phyloP scores from a whole-genome alignment of 2,888 invertebrate genomes.

The Romanomermis culicivorax region DNA sequence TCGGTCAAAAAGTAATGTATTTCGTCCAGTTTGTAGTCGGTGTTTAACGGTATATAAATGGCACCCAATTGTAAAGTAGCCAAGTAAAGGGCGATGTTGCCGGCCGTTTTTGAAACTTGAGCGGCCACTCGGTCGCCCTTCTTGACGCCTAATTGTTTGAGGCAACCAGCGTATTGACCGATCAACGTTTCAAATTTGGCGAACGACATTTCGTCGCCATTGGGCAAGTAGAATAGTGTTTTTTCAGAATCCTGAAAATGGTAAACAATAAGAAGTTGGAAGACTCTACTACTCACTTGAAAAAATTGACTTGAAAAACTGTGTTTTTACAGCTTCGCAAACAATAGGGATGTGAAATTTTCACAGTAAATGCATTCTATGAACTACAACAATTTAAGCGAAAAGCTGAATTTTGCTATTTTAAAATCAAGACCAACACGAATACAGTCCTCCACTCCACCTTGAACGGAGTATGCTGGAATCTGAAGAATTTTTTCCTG shows the following conservation, averaged over 20 bases:
- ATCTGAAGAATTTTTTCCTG: too few relatives aligned
- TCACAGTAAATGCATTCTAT: too few relatives aligned
- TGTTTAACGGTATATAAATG: constrained; percentile 17
- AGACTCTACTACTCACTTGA: not conserved
- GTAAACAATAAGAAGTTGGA: not conserved
- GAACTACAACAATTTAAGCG: too few relatives aligned
- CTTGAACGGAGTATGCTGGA: too few relatives aligned
- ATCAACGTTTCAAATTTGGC: not conserved
- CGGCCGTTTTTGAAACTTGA: constrained; percentile 18
- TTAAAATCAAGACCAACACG: too few relatives aligned
- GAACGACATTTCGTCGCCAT: not conserved
- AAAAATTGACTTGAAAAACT: not conserved
- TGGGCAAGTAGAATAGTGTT: constrained; percentile 2
- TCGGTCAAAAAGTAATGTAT: constrained; percentile 25
- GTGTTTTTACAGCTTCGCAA: not conserved
- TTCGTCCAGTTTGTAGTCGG: constrained; percentile 23
- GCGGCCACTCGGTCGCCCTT: constrained; percentile 10
- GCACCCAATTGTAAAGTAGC: constrained; percentile 20
- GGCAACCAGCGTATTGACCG: constrained; percentile 2
- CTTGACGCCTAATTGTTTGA: not conserved
- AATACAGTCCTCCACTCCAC: too few relatives aligned
- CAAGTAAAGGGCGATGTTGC: constrained; percentile 23
- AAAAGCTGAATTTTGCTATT: too few relatives aligned
- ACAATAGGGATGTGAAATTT: too few relatives aligned
- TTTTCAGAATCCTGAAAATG: not conserved